Base-by-base conservation (phyloP, 2,797 vertebrate species). In the Macroramphosus scolopax region DNA sequence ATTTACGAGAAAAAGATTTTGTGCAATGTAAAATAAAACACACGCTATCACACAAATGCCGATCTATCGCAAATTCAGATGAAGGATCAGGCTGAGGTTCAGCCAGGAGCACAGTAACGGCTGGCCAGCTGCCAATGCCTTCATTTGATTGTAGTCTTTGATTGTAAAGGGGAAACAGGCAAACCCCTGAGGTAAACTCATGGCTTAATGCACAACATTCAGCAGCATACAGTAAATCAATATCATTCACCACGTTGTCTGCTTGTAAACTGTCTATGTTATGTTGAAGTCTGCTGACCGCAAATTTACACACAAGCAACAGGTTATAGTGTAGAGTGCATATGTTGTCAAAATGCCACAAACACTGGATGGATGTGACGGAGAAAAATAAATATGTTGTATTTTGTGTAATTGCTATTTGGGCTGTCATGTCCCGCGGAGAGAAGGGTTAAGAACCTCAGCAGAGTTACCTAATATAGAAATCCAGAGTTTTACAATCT, bases 401-500 rank as follows among this genome's bases (percentile, higher is more conserved):
- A 42, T 52, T 61, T 48, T 56, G 40, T 22, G 30, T 58, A 58
- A 69, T 41, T 51, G 55, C 8, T 37, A 30, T 37, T 48, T 51
- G 29, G 15, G 38, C 44, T 43, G 39, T 53, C 32, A 24, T 59
- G 62, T 68, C 58, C 57, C 25, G 43, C 17, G 49, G 39, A 73
- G 52, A 57, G 38, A n/a, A n/a, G n/a, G n/a, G n/a, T n/a, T n/a
- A 47, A 49, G 39, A 77, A 63, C 56, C 57, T 72, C 45, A 40
- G 29, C 17, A 40, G 51, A 55, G 80, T 69, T 79, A 81, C 63
- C 38, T 68, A 80, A 75, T 73, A 83, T 68, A 81, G 65, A 82
- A 86, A 81, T 67, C 28, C 57, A 63, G 48, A 67, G 63, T 80
- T 82, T 81, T 81, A 79, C 77, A 87, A 78, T 87, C 83, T 88